Percentiles rank a stretch among this genome's conserved stretches.
Conservation (phyloP, 2,797 vertebrate genomes). For the Knipowitschia caucasica region DNA sequence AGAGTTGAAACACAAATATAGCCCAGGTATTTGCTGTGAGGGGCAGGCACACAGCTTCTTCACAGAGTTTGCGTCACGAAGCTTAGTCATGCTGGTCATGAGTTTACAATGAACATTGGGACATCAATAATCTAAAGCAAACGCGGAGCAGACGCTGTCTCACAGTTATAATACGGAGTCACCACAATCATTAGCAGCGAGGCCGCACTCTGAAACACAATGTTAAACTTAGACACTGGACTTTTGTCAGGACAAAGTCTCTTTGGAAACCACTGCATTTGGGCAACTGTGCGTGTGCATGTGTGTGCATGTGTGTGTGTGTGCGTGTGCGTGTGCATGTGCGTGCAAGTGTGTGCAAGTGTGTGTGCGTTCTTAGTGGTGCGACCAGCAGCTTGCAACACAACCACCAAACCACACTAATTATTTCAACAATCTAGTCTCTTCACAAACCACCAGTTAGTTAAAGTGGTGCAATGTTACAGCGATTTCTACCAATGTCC, state of each 20-base stretch:
- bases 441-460: neutral
- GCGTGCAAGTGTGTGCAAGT: neutral
- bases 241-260: conserved; percentile 50
- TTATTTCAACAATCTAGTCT: neutral
- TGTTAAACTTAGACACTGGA: conserved; percentile 35
- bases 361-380: neutral
- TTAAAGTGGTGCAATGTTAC: neutral
- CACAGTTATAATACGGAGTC: conserved; percentile 6
- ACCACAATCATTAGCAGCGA: conserved; percentile 8
- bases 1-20: conserved; percentile 18
- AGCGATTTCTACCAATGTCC: neutral
- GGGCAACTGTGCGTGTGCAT: too few relatives aligned
- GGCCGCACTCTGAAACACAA: conserved; percentile 15
- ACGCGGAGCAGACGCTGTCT: conserved; percentile 3
- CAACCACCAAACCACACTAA: neutral
- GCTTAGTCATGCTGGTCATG: conserved; percentile 51
- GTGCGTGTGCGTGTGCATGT: neutral
- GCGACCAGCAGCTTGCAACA: neutral
- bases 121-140: conserved; percentile 8
- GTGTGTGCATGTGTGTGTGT: neutral
- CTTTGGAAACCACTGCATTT: conserved; percentile 5
- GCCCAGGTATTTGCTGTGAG: conserved; percentile 20
- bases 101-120: conserved; percentile 29
- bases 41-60: conserved; percentile 10
- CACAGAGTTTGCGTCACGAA: conserved; percentile 35